A percentile compares a stretch with the other conserved stretches of the same genome.
These are phyloP conservation scores for Anseranas semipalmata DNA, from an alignment of 2,113 vertebrate species.

Conservation along the genomic window DNA sequence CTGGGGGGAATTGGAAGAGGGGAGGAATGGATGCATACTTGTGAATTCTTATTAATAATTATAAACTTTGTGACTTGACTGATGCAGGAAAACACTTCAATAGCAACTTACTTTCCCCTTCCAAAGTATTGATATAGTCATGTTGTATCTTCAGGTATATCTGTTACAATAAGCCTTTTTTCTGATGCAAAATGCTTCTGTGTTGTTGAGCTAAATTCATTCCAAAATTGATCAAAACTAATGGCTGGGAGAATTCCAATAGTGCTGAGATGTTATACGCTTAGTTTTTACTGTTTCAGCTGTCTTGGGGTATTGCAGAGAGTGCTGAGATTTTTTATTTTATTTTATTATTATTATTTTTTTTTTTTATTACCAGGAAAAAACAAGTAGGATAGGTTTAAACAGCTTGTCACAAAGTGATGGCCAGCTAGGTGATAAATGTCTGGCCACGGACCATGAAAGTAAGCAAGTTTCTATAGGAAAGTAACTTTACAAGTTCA, in stretches of 20 bases:
- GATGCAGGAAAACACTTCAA: background rate
- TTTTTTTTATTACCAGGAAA: no score
- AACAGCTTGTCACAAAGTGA: background rate
- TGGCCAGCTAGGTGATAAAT: background rate
- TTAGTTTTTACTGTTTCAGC: background rate
- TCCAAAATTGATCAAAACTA: background rate
- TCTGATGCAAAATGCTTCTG: background rate
- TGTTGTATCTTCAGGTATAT: background rate
- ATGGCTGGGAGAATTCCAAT: background rate
- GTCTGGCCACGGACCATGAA: background rate
- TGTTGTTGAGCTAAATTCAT: background rate
- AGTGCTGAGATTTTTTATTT: no score
- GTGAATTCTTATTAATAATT: background rate
- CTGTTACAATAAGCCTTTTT: background rate
- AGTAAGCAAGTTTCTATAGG: background rate
- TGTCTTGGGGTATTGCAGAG: background rate
- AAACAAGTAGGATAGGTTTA: background rate
- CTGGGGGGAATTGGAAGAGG: background rate
- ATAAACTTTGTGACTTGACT: background rate
- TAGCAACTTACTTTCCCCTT: background rate
- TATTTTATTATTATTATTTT: no score
- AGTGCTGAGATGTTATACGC: background rate
- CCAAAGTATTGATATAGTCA: background rate
- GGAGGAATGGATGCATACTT: background rate
- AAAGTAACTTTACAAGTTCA: background rate